Evolutionary conservation across 2,113 vertebrate species (phyloP), one percentile per base, ranked within the genome.

Genomic region (Aleadryas rufinucha): DNA sequence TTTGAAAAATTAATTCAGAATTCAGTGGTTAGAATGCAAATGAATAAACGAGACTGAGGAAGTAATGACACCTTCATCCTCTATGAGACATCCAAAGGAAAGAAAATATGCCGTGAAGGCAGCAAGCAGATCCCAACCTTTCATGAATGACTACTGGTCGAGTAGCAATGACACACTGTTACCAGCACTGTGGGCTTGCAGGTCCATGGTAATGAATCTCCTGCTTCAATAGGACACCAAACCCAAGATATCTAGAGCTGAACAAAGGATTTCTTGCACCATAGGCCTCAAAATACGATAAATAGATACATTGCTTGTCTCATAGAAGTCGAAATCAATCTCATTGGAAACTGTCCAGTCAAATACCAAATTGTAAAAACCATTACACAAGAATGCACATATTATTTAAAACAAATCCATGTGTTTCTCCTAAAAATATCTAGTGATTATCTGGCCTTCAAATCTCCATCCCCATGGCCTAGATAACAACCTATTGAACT

Each of bases 191-290:
- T 0, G 3, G 49, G 37, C 33, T 24, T 74, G 6, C 39, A 86
- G 31, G 42, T 54, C 59, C 30, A 30, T 0, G 0, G 35, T 64
- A 64, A 85, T 5, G 7, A 49, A 79, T 3, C 2, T n/a, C 13
- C 16, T 50, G 23, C 45, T 54, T 39, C 82, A 90, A 2, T 24
- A 72, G 30, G 17, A 44, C 27, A 74, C 10, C 0, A 1, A 85
- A 30, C 6, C 7, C 5, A 5, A 69, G 5, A 42, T 16, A 80
- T 1, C 9, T 52, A 59, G 19, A 44, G 28, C 22, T 74, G 61
- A 90, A 84, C 6, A 56, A 59, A 49, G 4, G 16, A 87, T 72
- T 78, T 89, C 6, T 69, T 26, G 11, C 66, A 44, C 33, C 84
- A 72, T 7, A 86, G 50, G 2, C 33, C 61, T 76, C 53, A 80